These are phyloP conservation scores for Sthenelais limicola DNA, from an alignment of 2,888 invertebrate species.

Conservation along the genomic window DNA sequence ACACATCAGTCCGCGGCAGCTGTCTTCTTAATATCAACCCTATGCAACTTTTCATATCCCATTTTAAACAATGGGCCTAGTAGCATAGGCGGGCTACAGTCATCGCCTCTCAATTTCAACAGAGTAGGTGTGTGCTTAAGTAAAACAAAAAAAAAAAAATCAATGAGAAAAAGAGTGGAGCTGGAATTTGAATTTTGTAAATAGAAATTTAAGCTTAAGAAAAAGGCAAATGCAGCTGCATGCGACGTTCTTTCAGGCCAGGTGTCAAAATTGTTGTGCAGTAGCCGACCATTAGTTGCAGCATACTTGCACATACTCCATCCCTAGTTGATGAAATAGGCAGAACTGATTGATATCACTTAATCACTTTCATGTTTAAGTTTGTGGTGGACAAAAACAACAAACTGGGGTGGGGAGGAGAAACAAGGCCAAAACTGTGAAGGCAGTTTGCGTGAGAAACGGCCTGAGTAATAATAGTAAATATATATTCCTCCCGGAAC, in stretches of 20 bases:
- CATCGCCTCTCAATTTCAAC: slow-evolving; percentile 38
- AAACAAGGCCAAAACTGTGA: too few species aligned
- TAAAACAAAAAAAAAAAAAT: neutral
- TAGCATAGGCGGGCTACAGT: slow-evolving; percentile 26
- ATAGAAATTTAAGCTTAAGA: neutral
- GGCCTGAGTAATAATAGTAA: too few species aligned
- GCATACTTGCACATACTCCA: neutral
- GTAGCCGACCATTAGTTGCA: neutral
- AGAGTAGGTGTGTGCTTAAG: slow-evolving; percentile 35
- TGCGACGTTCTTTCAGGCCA: neutral
- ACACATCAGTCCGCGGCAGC: slow-evolving; percentile 21
- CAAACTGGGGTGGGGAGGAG: too few species aligned
- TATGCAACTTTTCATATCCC: neutral
- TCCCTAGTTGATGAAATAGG: slow-evolving; percentile 4
- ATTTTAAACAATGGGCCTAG: neutral
- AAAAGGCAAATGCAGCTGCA: neutral
- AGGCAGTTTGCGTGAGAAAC: too few species aligned
- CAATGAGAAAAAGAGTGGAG: slow-evolving; percentile 11
- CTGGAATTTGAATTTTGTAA: too few species aligned
- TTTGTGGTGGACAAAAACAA: neutral
- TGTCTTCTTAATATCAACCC: slow-evolving; percentile 9
- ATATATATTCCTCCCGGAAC: too few species aligned
- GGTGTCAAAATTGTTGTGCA: neutral
- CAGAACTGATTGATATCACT: neutral
- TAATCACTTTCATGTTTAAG: neutral